phyloP scores from a whole-genome alignment of 2,888 invertebrate species.

The Dryobota labecula region DNA sequence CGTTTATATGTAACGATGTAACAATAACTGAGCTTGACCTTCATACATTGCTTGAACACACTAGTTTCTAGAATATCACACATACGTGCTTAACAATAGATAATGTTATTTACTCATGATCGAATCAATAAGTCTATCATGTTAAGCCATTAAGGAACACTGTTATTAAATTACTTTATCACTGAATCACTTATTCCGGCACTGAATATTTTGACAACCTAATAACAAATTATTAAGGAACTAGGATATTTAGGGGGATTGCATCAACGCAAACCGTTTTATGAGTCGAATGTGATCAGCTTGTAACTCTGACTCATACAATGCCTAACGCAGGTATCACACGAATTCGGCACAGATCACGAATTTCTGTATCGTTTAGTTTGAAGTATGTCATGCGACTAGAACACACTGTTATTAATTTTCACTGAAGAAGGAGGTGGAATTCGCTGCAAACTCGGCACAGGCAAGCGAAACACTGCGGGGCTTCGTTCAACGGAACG shows the following conservation, averaged over 20 bases:
- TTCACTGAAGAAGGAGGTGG: constrained; percentile 68
- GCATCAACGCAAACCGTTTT: constrained; percentile 66
- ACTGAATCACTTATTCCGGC: constrained; percentile 51
- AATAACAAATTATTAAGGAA: constrained; percentile 50
- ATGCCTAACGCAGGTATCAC: constrained; percentile 67
- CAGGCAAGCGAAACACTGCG: constrained; percentile 80
- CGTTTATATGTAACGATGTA: constrained; percentile 64
- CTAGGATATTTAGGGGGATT: constrained; percentile 59
- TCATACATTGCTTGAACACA: constrained; percentile 73
- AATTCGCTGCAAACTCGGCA: constrained; percentile 75
- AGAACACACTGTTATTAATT: constrained; percentile 69
- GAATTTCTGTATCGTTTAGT: constrained; percentile 61
- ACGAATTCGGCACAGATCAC: constrained; percentile 66
- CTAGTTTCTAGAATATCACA: constrained; percentile 74
- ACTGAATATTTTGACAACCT: constrained; percentile 56
- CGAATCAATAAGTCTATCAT: constrained; percentile 60
- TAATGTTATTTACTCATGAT: constrained; percentile 58
- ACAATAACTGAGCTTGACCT: constrained; percentile 83
- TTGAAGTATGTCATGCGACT: constrained; percentile 71
- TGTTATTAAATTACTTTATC: constrained; percentile 60
- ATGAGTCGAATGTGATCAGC: constrained; percentile 64
- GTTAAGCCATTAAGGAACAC: constrained; percentile 49
- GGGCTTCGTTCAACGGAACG: constrained; percentile 79
- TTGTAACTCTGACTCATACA: constrained; percentile 70
- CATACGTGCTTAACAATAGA: constrained; percentile 57